Conservation (phyloP, 1,140 invertebrate species). For the Telenomus remus region DNA sequence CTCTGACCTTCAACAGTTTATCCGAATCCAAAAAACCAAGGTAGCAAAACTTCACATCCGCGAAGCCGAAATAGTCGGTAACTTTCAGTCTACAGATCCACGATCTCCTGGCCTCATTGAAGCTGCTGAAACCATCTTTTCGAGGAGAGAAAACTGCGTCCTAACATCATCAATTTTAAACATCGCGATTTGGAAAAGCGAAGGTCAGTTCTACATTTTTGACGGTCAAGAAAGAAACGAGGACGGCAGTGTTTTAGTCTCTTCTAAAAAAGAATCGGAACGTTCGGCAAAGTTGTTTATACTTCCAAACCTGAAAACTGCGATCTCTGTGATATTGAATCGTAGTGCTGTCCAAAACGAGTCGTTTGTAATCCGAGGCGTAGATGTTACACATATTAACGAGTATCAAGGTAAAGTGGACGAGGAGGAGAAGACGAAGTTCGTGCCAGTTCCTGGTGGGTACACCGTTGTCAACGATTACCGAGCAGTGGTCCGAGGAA, state of each 20-base stretch:
- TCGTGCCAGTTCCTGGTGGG: conserved; percentile 3
- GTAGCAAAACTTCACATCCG: conserved; percentile 61
- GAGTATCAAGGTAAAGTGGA: conserved; percentile 10
- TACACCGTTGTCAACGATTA: conserved; percentile 42
- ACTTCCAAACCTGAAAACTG: conserved; percentile 56
- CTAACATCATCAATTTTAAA: conserved; percentile 65
- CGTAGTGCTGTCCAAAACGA: conserved; percentile 66
- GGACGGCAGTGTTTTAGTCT: conserved; percentile 50
- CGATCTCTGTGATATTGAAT: conserved; percentile 67
- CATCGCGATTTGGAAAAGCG: conserved; percentile 66
- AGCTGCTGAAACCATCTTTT: conserved; percentile 67
- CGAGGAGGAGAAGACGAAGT: conserved; percentile 4
- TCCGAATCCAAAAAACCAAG: conserved; percentile 61
- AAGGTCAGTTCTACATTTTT: conserved; percentile 64
- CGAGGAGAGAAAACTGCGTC: conserved; percentile 55
- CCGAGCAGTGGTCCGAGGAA: conserved; percentile 64
- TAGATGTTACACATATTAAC: conserved; percentile 49
- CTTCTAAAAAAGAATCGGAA: conserved; percentile 16
- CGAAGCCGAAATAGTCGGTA: conserved; percentile 63
- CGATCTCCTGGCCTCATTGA: conserved; percentile 63
- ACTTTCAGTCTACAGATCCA: conserved; percentile 64
- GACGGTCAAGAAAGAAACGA: conserved; percentile 66
- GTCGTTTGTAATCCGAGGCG: conserved; percentile 62
- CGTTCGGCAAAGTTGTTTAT: conserved; percentile 65
- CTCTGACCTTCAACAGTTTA: conserved; percentile 2